phyloP scores from a whole-genome alignment of 2,113 vertebrate species.

The Salvator merianae region DNA sequence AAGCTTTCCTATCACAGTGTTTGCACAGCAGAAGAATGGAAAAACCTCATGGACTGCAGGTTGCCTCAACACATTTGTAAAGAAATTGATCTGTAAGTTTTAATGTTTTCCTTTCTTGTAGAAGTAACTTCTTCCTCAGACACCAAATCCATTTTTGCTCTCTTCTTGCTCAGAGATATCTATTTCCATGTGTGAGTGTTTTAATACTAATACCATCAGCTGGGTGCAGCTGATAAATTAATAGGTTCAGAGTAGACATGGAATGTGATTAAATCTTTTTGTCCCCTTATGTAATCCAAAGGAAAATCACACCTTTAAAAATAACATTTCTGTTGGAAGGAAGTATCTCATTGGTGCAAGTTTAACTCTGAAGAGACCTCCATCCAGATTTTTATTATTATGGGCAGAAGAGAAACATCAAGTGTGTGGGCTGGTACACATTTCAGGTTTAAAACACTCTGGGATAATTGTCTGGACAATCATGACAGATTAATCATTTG shows the following conservation, averaged over 20 bases:
- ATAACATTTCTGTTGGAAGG: neutral
- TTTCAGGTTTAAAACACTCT: slow-evolving; percentile 26
- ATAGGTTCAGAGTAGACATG: neutral
- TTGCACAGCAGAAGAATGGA: slow-evolving; percentile 96
- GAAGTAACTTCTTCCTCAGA: neutral
- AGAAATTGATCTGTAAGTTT: slow-evolving; percentile 90
- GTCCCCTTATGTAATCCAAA: neutral
- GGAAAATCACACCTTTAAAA: neutral
- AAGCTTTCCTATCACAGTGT: slow-evolving; percentile 98
- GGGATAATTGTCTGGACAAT: slow-evolving; percentile 35
- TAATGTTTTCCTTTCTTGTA: neutral
- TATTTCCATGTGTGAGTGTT: neutral
- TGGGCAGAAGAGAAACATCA: neutral
- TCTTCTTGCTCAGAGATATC: too few species aligned
- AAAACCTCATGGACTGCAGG: slow-evolving; percentile 87
- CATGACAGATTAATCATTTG: slow-evolving; percentile 44
- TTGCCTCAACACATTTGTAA: slow-evolving; percentile 88
- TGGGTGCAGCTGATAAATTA: neutral
- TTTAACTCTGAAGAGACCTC: neutral
- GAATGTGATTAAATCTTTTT: neutral
- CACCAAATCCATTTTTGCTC: neutral
- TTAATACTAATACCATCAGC: neutral
- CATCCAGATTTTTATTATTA: neutral
- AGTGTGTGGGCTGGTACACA: neutral
- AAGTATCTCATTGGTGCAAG: neutral